phyloP scores from a whole-genome alignment of 2,888 invertebrate genomes.

The Biston stratarius region DNA sequence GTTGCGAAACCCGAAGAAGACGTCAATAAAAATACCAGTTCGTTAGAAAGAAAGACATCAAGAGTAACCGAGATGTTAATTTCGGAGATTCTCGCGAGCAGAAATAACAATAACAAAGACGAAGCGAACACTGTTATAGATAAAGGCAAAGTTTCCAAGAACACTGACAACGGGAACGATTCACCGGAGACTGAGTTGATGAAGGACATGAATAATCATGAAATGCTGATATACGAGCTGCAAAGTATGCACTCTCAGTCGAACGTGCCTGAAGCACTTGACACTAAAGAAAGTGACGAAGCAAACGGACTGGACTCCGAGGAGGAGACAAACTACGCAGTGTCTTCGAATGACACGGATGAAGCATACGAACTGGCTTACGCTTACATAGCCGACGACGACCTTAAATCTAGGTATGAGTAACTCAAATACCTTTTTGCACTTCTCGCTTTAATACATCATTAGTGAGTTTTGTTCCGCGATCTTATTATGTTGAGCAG shows the following conservation, averaged over 20 bases:
- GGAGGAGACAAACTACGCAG: slow-evolving; percentile 75
- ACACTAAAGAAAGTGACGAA: slow-evolving; percentile 58
- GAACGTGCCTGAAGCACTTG: slow-evolving; percentile 68
- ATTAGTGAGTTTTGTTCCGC: slow-evolving; percentile 43
- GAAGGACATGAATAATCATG: slow-evolving; percentile 88
- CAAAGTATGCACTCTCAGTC: slow-evolving; percentile 88
- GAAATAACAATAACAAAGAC: slow-evolving; percentile 80
- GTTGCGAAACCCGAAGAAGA: slow-evolving; percentile 61
- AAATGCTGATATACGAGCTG: slow-evolving; percentile 90
- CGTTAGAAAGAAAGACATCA: slow-evolving; percentile 80
- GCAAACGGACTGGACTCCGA: slow-evolving; percentile 74
- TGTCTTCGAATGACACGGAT: slow-evolving; percentile 75
- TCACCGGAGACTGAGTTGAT: slow-evolving; percentile 67
- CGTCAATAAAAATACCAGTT: slow-evolving; percentile 73
- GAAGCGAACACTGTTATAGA: slow-evolving; percentile 80
- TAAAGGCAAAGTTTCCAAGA: slow-evolving; percentile 75
- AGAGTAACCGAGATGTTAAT: slow-evolving; percentile 82
- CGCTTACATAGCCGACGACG: slow-evolving; percentile 79
- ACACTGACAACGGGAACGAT: slow-evolving; percentile 63
- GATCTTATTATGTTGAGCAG: slow-evolving; percentile 37
- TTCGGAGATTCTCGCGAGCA: slow-evolving; percentile 82
- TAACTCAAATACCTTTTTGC: slow-evolving; percentile 11
- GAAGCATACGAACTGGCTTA: slow-evolving; percentile 76
- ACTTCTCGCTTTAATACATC: slow-evolving; percentile 33
- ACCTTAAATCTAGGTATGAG: slow-evolving; percentile 81